phyloP scores from a whole-genome alignment of 2,797 vertebrate genomes.

The Sebastes steindachneri region DNA sequence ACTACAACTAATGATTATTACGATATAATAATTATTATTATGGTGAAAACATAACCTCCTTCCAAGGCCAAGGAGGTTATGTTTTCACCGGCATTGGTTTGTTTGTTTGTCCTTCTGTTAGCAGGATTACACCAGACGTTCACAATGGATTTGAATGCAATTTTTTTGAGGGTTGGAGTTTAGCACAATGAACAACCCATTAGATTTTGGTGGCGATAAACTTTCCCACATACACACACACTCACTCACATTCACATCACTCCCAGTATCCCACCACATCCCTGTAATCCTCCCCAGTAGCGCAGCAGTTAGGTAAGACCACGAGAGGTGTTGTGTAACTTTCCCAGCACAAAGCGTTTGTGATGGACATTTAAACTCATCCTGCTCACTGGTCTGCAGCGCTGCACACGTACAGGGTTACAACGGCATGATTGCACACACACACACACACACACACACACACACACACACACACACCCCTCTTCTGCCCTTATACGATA shows the following conservation, averaged over 20 bases:
- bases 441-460: background rate
- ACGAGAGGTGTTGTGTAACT: constrained; percentile 59
- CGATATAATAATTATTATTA: no score
- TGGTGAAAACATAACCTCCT: no score
- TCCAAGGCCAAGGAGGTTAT: no score
- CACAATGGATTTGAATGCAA: no score
- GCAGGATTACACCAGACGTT: no score
- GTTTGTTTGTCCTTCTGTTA: no score
- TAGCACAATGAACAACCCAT: no score
- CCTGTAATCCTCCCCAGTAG: constrained; percentile 31
- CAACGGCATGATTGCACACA: background rate
- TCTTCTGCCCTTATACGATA: constrained; percentile 2
- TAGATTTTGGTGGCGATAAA: no score
- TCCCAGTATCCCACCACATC: constrained; percentile 14
- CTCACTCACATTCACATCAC: background rate
- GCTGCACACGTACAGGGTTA: constrained; percentile 6
- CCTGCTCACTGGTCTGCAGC: constrained; percentile 45
- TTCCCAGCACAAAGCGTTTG: constrained; percentile 7
- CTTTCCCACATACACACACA: background rate
- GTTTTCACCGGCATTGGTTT: no score
- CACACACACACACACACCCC: background rate
- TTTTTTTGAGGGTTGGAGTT: no score
- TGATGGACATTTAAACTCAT: constrained; percentile 37
- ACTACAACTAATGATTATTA: no score
- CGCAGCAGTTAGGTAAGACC: constrained; percentile 42